phyloP scores from a whole-genome alignment of 2,113 vertebrate genomes.

The Centropus unirufus region DNA sequence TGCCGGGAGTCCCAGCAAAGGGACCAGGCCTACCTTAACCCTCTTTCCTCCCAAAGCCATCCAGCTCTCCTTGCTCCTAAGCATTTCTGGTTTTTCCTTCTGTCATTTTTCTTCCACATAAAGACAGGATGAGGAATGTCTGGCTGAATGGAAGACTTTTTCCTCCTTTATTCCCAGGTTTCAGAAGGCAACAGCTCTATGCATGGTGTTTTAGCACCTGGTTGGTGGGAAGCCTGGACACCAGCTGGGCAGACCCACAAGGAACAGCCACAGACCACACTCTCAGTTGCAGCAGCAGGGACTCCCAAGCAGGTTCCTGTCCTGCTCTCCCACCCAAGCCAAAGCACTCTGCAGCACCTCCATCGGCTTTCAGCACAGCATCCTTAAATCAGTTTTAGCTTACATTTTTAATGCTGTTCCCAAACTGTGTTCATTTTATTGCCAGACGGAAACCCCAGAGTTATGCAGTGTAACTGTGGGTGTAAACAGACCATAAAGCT shows the following conservation, averaged over 20 bases:
- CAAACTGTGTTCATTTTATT: neutral
- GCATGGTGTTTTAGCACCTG: accelerated
- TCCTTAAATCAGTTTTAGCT: neutral
- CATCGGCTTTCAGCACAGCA: neutral
- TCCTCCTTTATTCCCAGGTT: neutral
- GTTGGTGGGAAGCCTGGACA: neutral
- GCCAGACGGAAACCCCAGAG: neutral
- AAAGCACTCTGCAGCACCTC: neutral
- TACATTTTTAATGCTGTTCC: neutral
- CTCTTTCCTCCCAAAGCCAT: neutral
- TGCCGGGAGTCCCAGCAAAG: accelerated
- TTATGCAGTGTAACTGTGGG: neutral
- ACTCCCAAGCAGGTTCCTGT: accelerated
- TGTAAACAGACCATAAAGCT: neutral
- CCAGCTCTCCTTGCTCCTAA: neutral
- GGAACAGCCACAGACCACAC: accelerated
- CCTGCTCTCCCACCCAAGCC: neutral
- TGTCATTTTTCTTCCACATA: neutral
- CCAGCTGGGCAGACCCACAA: neutral
- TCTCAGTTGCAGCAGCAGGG: accelerated
- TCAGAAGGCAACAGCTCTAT: neutral
- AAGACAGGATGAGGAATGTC: neutral
- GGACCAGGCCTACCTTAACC: neutral
- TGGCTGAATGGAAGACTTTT: neutral
- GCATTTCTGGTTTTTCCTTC: neutral